These are phyloP conservation scores for Heliconius himera DNA, from an alignment of 1,140 invertebrate genomes.

Conservation along the genomic window DNA sequence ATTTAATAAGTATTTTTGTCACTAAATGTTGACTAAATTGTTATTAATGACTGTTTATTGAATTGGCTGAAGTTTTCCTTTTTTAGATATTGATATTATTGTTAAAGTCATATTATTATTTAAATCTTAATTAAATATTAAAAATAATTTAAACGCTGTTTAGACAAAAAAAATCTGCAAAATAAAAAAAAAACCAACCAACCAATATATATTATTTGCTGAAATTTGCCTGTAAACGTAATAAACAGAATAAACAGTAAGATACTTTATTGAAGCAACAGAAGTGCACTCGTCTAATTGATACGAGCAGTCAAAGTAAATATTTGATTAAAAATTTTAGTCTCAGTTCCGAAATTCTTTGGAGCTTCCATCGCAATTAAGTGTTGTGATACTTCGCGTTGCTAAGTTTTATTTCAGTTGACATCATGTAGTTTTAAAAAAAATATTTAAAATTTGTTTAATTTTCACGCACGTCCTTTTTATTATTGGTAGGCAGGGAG, in stretches of 20 bases:
- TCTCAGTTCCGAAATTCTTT: slow-evolving; percentile 26
- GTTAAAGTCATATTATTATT: too few species aligned
- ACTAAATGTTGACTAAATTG: too few species aligned
- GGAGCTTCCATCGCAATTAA: slow-evolving; percentile 24
- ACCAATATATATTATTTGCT: background rate
- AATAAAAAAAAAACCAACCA: background rate
- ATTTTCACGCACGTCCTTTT: too few species aligned
- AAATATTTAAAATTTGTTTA: background rate
- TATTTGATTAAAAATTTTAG: slow-evolving; percentile 24
- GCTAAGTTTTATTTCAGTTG: background rate
- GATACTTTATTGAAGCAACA: background rate
- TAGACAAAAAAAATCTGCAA: too few species aligned
- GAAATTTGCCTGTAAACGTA: background rate
- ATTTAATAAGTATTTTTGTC: too few species aligned
- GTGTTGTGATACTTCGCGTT: slow-evolving; percentile 14
- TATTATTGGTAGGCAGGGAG: too few species aligned
- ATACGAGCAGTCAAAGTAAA: slow-evolving; percentile 24
- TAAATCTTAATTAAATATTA: too few species aligned
- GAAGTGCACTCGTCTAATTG: slow-evolving; percentile 13
- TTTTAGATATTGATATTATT: too few species aligned
- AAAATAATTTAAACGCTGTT: too few species aligned
- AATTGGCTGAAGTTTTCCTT: too few species aligned
- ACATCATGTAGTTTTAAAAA: background rate
- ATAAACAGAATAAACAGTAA: background rate
- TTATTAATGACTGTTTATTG: too few species aligned